These are phyloP conservation scores for Aculops lycopersici DNA, from an alignment of 1,140 invertebrate genomes.

Conservation along the genomic window DNA sequence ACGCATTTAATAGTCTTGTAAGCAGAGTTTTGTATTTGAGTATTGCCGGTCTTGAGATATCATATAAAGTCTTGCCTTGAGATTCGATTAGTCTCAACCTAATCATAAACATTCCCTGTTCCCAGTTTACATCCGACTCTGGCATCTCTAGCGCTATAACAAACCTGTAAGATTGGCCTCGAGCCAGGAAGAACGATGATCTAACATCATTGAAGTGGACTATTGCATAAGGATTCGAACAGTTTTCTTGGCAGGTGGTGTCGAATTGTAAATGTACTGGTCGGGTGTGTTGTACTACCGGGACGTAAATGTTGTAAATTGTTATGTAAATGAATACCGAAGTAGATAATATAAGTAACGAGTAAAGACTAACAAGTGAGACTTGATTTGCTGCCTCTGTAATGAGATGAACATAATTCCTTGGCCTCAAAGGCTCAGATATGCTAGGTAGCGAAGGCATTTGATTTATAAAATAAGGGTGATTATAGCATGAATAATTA, in stretches of 20 bases:
- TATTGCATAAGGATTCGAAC: not conserved
- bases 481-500: too few species aligned
- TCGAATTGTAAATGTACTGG: not conserved
- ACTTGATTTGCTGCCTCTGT: not conserved
- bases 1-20: not conserved
- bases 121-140: constrained; percentile 1
- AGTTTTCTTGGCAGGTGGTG: not conserved
- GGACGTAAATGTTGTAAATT: not conserved
- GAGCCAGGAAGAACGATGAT: not conserved
- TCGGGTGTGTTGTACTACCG: not conserved
- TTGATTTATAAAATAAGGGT: too few species aligned
- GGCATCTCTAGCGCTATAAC: constrained; percentile 3
- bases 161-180: constrained; percentile 3
- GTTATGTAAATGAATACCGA: not conserved
- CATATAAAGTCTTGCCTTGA: not conserved
- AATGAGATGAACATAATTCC: too few species aligned
- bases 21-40: constrained; percentile 1
- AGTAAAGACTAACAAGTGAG: not conserved
- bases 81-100: not conserved
- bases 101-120: constrained; percentile 4
- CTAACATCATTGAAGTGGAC: not conserved
- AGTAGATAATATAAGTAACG: not conserved
- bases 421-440: too few species aligned
- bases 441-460: too few species aligned
- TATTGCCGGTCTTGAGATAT: constrained; percentile 2